Percentiles rank a stretch among this genome's conserved stretches.
Conservation (phyloP, 2,797 vertebrate genomes). For the Prionace glauca region DNA sequence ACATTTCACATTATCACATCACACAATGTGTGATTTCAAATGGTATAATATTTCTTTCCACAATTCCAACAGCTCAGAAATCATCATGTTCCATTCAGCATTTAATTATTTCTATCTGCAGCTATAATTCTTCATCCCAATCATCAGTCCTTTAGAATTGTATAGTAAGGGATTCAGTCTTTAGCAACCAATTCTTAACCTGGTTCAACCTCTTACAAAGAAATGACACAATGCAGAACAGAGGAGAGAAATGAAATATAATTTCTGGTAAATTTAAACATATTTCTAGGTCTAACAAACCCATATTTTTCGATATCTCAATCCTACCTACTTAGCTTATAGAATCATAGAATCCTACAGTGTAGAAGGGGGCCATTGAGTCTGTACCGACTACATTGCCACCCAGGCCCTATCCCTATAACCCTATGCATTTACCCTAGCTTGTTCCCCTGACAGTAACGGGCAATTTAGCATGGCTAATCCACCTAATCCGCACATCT, state of each 20-base stretch:
- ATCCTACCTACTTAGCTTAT: background rate
- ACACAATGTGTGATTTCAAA: background rate
- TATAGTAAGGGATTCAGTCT: background rate
- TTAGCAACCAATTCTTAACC: background rate
- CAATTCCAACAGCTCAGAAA: slow-evolving; percentile 16
- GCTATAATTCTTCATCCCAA: slow-evolving; percentile 5
- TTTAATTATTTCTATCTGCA: slow-evolving; percentile 20
- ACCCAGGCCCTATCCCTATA: too few relatives aligned
- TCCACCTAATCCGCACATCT: too few relatives aligned
- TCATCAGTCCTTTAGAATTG: background rate
- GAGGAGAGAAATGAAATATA: background rate
- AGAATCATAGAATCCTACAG: too few relatives aligned
- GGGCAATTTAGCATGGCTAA: too few relatives aligned
- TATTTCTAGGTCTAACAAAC: background rate
- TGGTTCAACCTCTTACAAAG: background rate
- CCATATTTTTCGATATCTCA: background rate
- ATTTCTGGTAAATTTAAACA: background rate
- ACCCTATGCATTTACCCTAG: too few relatives aligned
- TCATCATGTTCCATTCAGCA: slow-evolving; percentile 10
- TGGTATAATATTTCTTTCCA: slow-evolving; percentile 9
- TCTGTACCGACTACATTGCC: too few relatives aligned
- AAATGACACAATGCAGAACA: background rate
- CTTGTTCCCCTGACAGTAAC: too few relatives aligned
- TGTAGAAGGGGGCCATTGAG: too few relatives aligned
- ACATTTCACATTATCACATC: background rate